Evolutionary conservation across 1,140 invertebrate genomes (phyloP).

Genomic region (Branchinecta lynchi): DNA sequence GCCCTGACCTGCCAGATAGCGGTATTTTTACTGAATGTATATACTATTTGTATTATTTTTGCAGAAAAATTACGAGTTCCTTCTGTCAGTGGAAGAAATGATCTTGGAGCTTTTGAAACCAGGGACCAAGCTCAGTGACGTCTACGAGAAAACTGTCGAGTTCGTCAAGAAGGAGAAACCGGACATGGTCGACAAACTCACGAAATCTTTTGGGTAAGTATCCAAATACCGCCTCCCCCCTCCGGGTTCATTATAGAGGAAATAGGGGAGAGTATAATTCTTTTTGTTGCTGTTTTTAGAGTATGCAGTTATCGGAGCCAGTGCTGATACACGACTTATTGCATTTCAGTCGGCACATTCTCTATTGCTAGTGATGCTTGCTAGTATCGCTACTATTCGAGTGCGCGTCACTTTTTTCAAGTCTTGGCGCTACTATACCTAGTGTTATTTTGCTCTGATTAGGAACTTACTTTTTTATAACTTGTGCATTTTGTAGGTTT

Average conservation of each 20-base stretch:
- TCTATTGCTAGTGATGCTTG: too few relatives aligned
- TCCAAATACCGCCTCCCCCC: not conserved
- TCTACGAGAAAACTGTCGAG: conserved; percentile 69
- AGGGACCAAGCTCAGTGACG: conserved; percentile 66
- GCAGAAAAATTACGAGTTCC: conserved; percentile 85
- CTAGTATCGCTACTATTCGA: too few relatives aligned
- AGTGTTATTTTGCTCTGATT: conserved; percentile 13
- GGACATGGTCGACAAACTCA: conserved; percentile 71
- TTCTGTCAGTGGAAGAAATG: conserved; percentile 80
- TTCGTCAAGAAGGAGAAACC: conserved; percentile 78
- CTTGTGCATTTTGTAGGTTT: conserved; percentile 42
- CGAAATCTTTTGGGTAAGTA: conserved; percentile 70
- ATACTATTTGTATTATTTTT: conserved; percentile 26
- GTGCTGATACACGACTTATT: too few relatives aligned
- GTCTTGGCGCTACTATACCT: conserved; percentile 14
- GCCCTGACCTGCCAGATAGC: too few relatives aligned
- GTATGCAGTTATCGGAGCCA: too few relatives aligned
- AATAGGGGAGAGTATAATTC: too few relatives aligned
- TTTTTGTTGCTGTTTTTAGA: too few relatives aligned
- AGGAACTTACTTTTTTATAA: conserved; percentile 16
- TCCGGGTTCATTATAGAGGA: too few relatives aligned
- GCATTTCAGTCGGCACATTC: too few relatives aligned
- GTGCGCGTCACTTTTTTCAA: too few relatives aligned
- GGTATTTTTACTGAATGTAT: not conserved
- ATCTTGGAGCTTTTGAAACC: conserved; percentile 67